Evolutionary conservation across 2,888 invertebrate genomes (phyloP), one percentile per base, ranked within the genome.

Genomic region (Phlogophora meticulosa): DNA sequence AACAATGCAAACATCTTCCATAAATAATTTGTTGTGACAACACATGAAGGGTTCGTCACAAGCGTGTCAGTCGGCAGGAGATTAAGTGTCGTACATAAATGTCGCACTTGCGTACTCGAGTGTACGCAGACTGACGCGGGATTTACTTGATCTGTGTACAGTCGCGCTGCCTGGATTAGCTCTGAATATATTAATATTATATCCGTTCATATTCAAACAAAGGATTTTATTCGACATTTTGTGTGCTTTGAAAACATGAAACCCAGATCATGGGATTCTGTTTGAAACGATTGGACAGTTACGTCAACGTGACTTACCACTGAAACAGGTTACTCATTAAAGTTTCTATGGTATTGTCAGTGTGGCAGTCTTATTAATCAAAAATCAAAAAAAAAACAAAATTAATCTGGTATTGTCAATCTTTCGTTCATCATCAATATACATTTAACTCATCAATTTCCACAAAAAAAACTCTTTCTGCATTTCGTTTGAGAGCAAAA

Each of bases 121-220:
- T 49, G 53, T 70, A 75, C 74, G 63, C 52, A 51, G 10, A 55
- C 57, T 66, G 72, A 62, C 63, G 24, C n/a, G 42, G 79, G 78
- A 72, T 80, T 80, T 75, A 58, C 72, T 76, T 76, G 80, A 80
- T 75, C 75, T 77, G 66, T 62, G 62, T 70, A 64, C 66, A 52
- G 48, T 63, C 64, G 28, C 38, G 48, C 11, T 51, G 38, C 40
- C 53, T 17, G 78, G 75, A 75, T 80, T 75, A 78, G 52, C 59
- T 59, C 38, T 36, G 78, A 78, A 80, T 80, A 80, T 67, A 72
- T 72, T 76, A 72, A 76, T 77, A 69, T 64, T 69, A 49, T 58
- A 62, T 70, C 53, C 52, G 55, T 69, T 51, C 49, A 56, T 52
- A 52, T 59, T 59, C 34, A 62, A 67, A 76, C 75, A 76, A 62